These are phyloP conservation scores for Mythimna ferrago DNA, from an alignment of 2,888 invertebrate species.

Conservation along the genomic window DNA sequence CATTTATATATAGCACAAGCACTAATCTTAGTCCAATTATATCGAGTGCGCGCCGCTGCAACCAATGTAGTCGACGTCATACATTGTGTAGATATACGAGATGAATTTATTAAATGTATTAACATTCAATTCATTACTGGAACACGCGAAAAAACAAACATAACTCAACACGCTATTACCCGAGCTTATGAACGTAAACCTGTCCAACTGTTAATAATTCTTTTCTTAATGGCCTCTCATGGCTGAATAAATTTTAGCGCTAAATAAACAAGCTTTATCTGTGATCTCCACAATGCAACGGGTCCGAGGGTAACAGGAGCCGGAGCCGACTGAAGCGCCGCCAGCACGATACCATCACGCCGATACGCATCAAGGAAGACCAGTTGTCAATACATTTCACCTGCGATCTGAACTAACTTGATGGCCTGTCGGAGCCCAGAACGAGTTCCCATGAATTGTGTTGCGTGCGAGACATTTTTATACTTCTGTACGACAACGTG, in stretches of 20 bases:
- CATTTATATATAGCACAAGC: conserved; percentile 76
- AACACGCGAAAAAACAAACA: conserved; percentile 78
- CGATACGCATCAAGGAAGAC: conserved; percentile 90
- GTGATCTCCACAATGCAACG: conserved; percentile 87
- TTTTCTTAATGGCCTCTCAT: conserved; percentile 85
- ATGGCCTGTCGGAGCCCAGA: conserved; percentile 83
- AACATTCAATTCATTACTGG: conserved; percentile 82
- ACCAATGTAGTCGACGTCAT: conserved; percentile 33
- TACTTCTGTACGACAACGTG: conserved; percentile 83
- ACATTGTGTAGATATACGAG: conserved; percentile 64
- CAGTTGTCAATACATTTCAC: conserved; percentile 90
- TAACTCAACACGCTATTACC: conserved; percentile 79
- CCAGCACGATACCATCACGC: conserved; percentile 87
- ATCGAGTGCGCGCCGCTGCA: conserved; percentile 48
- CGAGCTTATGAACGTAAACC: conserved; percentile 83
- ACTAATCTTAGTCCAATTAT: conserved; percentile 72
- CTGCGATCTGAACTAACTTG: conserved; percentile 83
- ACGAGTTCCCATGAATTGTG: conserved; percentile 88
- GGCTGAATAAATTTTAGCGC: conserved; percentile 87
- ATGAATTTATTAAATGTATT: conserved; percentile 78
- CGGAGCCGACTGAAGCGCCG: conserved; percentile 89
- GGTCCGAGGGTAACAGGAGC: conserved; percentile 83
- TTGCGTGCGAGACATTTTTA: conserved; percentile 86
- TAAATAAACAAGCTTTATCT: conserved; percentile 89
- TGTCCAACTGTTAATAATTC: conserved; percentile 85